These are phyloP conservation scores for Triplophysa bombifrons DNA, from an alignment of 2,797 vertebrate species.

Conservation along the genomic window DNA sequence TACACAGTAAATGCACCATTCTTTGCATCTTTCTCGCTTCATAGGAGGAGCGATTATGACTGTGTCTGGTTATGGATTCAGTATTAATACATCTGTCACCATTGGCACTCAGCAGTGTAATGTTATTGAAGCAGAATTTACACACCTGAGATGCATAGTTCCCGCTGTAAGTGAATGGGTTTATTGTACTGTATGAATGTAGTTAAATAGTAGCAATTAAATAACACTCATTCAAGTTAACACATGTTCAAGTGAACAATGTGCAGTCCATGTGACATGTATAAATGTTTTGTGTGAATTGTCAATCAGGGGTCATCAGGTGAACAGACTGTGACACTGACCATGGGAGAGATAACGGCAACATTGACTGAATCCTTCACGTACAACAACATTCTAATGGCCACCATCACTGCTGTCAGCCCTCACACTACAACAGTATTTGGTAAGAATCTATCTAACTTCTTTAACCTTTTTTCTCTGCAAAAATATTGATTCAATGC, in stretches of 20 bases:
- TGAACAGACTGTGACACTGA: conserved; percentile 65
- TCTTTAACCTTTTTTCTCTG: too few relatives aligned
- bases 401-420: conserved; percentile 74
- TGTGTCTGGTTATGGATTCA: conserved; percentile 79
- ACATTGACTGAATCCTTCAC: conserved; percentile 67
- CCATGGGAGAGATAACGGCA: conserved; percentile 63
- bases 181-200: not conserved
- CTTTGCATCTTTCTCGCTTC: not conserved
- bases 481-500: too few relatives aligned
- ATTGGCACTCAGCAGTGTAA: conserved; percentile 72
- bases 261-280: not conserved
- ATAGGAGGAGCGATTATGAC: conserved; percentile 83
- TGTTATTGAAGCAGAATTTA: conserved; percentile 59
- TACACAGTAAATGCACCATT: not conserved
- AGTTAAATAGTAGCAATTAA: too few relatives aligned
- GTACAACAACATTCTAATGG: conserved; percentile 72
- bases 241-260: not conserved
- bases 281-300: not conserved
- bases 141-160: conserved; percentile 76
- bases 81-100: conserved; percentile 61
- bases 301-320: conserved; percentile 72
- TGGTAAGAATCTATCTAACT: conserved; percentile 68
- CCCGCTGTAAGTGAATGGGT: conserved; percentile 73
- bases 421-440: conserved; percentile 70
- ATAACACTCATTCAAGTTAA: too few relatives aligned